A percentile compares a stretch with the other conserved stretches of the same genome.
phyloP scores from a whole-genome alignment of 2,888 invertebrate genomes.

The Microchrysa polita region DNA sequence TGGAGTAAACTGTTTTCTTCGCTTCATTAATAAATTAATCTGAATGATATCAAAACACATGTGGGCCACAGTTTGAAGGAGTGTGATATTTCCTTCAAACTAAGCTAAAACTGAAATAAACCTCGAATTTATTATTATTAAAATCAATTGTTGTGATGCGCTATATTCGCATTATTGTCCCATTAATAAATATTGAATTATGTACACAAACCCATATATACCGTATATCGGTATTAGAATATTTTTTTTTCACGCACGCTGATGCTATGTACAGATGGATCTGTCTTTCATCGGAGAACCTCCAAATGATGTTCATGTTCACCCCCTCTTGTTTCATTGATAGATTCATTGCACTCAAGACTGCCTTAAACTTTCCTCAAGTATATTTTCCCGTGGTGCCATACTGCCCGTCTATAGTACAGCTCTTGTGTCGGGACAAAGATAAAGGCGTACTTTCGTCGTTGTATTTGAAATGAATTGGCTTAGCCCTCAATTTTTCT shows the following conservation, averaged over 20 bases:
- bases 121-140: no score
- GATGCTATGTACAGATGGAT: slow-evolving; percentile 9
- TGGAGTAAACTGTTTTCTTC: no score
- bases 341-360: slow-evolving; percentile 38
- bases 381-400: slow-evolving; percentile 25
- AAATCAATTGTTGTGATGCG: background rate
- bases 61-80: no score
- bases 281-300: slow-evolving; percentile 27
- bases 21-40: no score
- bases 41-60: no score
- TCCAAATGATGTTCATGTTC: no score
- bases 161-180: slow-evolving; percentile 8
- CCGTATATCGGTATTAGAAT: slow-evolving; percentile 17
- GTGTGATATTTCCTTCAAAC: no score
- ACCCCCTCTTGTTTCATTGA: slow-evolving; percentile 21
- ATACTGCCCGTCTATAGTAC: background rate
- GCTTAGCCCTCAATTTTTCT: slow-evolving; percentile 38
- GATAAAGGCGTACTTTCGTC: background rate
- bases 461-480: slow-evolving; percentile 27
- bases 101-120: no score
- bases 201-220: slow-evolving; percentile 7
- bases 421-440: background rate
- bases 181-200: no score
- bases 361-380: slow-evolving; percentile 43
- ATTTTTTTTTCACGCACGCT: slow-evolving; percentile 35